Base-by-base conservation (phyloP, 2,113 vertebrate species). In the Sceloporus undulatus region DNA sequence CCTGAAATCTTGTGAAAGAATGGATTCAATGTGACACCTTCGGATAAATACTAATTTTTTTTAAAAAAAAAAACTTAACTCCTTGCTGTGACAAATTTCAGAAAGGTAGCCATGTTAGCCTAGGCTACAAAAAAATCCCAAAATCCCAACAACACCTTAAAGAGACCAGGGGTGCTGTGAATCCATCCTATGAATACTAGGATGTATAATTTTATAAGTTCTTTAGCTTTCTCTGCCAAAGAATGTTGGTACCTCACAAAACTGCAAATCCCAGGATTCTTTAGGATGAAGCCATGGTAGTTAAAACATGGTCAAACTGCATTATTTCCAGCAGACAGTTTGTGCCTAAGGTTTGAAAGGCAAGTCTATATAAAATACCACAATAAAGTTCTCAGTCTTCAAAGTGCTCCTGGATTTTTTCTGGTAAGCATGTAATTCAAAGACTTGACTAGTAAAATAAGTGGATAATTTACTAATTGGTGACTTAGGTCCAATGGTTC, bases 1-100 rank as follows among this genome's bases (percentile, higher is more conserved):
- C 42, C 23, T 89, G 29, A 88, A 91, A 74, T 40, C 59, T 87
- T 87, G 19, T 82, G 56, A 48, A 65, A 75, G 91, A 48, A 11
- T 1, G 77, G 71, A 79, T 79, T 75, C 29, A 27, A 54, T 40
- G 2, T 4, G 25, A 34, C 23, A 74, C 52, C 38, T 27, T 59
- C 25, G 52, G 48, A 11, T 65, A 75, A 65, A 27, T 54, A 48
- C 48, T 4, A 48, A 48, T 48, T 48, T 48, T 5, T 48, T 5
- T 48, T 14, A 59, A 59, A 62, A 62, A 18, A 62, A 82, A 82
- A 62, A 19, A 48, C 9, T 10, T 42, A 80, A 80, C 23, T 80
- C 14, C 40, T 79, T 29, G 16, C 29, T 81, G 25, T 80, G 40
- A 71, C 48, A 73, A 27, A 59, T 80, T 56, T 25, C 56, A 4